Conservation (phyloP, 2,888 invertebrate species). For the Eudasyphora cyanicolor region DNA sequence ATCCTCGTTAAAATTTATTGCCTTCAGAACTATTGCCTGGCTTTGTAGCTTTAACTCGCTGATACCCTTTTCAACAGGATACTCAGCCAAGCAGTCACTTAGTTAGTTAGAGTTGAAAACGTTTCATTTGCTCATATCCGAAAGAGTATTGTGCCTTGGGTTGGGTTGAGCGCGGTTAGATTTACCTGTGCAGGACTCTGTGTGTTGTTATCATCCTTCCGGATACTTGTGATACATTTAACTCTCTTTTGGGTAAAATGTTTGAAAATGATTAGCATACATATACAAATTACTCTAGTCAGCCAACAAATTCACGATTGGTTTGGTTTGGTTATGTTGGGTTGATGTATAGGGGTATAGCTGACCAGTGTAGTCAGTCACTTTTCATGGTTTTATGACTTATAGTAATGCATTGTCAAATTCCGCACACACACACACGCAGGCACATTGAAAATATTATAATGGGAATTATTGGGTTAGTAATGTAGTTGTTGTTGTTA, state of each 20-base stretch:
- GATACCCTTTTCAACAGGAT: slow-evolving; percentile 53
- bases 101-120: slow-evolving; percentile 13
- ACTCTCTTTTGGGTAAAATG: neutral
- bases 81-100: slow-evolving; percentile 24
- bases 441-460: slow-evolving; percentile 10
- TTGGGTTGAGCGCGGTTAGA: neutral
- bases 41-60: slow-evolving; percentile 42
- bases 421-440: neutral
- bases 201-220: slow-evolving; percentile 24
- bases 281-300: neutral
- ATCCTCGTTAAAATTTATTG: neutral
- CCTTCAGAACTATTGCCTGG: slow-evolving; percentile 35
- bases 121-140: slow-evolving; percentile 26
- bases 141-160: slow-evolving; percentile 49
- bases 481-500: slow-evolving; percentile 11
- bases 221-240: slow-evolving; percentile 17
- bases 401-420: slow-evolving; percentile 39
- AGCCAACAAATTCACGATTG: too few relatives aligned
- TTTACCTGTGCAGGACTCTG: slow-evolving; percentile 10
- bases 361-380: slow-evolving; percentile 13
- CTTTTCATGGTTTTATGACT: slow-evolving; percentile 20
- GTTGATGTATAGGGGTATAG: neutral
- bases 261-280: slow-evolving; percentile 16
- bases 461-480: slow-evolving; percentile 45
- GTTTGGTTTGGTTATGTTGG: neutral